These are phyloP conservation scores for Glareola pratincola DNA, from an alignment of 2,113 vertebrate genomes.

Conservation along the genomic window DNA sequence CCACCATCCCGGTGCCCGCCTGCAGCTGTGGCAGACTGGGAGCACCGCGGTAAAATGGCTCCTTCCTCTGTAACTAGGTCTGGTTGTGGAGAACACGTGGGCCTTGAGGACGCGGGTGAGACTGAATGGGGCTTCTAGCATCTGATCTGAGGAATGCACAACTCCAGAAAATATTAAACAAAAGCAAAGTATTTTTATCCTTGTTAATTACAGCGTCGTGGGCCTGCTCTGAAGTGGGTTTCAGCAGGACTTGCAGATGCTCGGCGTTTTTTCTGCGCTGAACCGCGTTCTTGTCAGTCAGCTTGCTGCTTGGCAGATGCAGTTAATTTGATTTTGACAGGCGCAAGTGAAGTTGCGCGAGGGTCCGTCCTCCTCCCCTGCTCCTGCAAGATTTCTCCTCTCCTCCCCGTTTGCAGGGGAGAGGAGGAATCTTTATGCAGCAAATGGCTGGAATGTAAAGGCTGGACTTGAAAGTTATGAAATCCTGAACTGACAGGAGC, in stretches of 20 bases:
- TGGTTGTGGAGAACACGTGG: background rate
- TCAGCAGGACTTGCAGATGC: conserved; percentile 55
- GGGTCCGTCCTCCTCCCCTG: conserved; percentile 22
- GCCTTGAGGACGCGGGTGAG: conserved; percentile 18
- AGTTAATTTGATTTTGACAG: conserved; percentile 42
- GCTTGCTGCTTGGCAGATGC: conserved; percentile 41
- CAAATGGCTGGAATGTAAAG: background rate
- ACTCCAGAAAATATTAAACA: conserved; percentile 52
- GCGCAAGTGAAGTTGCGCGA: background rate
- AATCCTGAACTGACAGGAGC: conserved; percentile 2
- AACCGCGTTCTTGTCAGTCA: conserved; percentile 10
- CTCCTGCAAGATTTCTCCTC: background rate
- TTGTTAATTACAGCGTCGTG: conserved; percentile 64
- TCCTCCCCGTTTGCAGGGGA: background rate
- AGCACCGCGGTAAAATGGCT: background rate
- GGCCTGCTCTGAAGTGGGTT: conserved; percentile 48
- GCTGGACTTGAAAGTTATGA: conserved; percentile 22
- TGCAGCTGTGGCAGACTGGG: background rate
- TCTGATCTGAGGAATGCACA: conserved; percentile 25
- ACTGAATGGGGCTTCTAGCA: conserved; percentile 28
- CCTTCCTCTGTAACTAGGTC: background rate
- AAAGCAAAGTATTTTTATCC: conserved; percentile 63
- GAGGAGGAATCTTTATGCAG: background rate
- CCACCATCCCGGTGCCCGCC: fast-evolving
- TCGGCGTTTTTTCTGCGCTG: background rate